These are phyloP conservation scores for Epistrophe eligans DNA, from an alignment of 2,888 invertebrate genomes.

Conservation along the genomic window DNA sequence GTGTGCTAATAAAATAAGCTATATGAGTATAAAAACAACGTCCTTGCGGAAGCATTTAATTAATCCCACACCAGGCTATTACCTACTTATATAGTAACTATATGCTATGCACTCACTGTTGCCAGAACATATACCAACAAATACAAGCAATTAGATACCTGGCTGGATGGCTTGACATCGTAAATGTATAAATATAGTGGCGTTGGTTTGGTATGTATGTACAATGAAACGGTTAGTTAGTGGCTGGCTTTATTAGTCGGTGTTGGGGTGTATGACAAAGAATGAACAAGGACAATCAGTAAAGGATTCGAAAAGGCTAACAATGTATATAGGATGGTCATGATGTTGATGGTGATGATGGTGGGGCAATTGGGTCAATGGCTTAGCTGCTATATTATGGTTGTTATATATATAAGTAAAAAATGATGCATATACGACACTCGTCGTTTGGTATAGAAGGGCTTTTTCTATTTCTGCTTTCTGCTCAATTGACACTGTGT, in stretches of 20 bases:
- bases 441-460: not conserved
- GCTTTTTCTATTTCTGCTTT: constrained; percentile 4
- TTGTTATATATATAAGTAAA: not conserved
- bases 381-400: not conserved
- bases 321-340: not conserved
- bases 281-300: constrained; percentile 6
- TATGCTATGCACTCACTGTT: not conserved
- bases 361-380: constrained; percentile 34
- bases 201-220: not conserved
- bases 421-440: not conserved
- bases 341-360: not conserved
- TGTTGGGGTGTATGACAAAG: constrained; percentile 22
- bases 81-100: not conserved
- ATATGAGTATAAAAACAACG: constrained; percentile 39
- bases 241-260: constrained; percentile 47
- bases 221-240: constrained; percentile 49
- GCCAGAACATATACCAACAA: not conserved
- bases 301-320: not conserved
- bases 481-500: constrained; percentile 14
- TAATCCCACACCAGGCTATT: constrained; percentile 55
- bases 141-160: constrained; percentile 35
- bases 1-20: constrained; percentile 40
- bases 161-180: not conserved
- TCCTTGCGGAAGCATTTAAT: constrained; percentile 69
- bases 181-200: too few species aligned